These are phyloP conservation scores for Neoitamus cyanurus DNA, from an alignment of 2,888 invertebrate genomes.

Conservation along the genomic window DNA sequence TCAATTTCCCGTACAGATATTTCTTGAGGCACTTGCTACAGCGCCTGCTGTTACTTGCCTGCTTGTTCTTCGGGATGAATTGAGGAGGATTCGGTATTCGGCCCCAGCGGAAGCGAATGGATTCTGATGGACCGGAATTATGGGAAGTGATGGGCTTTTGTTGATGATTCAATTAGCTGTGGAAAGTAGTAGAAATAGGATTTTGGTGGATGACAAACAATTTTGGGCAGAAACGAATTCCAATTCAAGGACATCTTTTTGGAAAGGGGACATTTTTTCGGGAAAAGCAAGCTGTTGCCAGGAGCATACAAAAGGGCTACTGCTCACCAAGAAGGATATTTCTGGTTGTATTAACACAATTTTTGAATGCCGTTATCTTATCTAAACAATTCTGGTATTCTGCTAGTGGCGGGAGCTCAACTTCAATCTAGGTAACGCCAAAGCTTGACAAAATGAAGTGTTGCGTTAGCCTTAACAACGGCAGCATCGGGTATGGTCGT, in stretches of 20 bases:
- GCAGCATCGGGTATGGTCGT: no score
- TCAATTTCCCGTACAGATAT: background rate
- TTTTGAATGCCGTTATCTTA: no score
- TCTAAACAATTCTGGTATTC: no score
- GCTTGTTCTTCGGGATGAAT: background rate
- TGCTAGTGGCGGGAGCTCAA: no score
- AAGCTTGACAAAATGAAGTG: no score
- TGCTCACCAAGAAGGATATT: no score
- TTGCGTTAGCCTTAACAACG: no score
- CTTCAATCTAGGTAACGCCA: no score
- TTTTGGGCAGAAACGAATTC: background rate
- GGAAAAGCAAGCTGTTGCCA: background rate
- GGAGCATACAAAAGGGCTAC: background rate
- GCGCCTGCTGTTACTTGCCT: background rate
- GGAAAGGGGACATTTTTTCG: background rate
- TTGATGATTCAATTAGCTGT: conserved; percentile 5
- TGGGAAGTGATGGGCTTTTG: conserved; percentile 1
- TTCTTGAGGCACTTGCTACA: background rate
- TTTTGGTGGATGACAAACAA: conserved; percentile 1
- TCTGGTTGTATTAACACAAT: no score
- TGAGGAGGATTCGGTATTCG: background rate
- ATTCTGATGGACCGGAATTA: conserved; percentile 1
- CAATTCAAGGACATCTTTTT: background rate
- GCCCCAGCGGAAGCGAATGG: background rate
- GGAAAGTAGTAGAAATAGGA: background rate